phyloP scores from a whole-genome alignment of 2,113 vertebrate genomes.

The Chaetodon trifascialis region DNA sequence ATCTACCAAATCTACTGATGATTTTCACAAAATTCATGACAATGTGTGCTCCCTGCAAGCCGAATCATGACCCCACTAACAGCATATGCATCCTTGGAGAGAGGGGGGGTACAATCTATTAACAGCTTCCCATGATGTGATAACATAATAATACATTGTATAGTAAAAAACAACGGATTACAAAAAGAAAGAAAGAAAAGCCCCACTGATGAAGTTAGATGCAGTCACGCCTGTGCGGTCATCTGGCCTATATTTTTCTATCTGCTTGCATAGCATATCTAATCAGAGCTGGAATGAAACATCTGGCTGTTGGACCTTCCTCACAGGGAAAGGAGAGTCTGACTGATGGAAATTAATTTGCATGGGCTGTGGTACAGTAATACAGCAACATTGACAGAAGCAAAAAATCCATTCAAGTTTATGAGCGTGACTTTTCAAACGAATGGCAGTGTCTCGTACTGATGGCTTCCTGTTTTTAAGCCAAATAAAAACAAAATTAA shows the following conservation, averaged over 20 bases:
- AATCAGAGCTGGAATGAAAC: not conserved
- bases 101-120: not conserved
- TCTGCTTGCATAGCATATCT: not conserved
- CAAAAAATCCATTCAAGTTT: too few species aligned
- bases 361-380: not conserved
- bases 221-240: not conserved
- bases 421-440: not conserved
- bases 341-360: not conserved
- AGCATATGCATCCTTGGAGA: too few species aligned
- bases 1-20: not conserved
- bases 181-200: not conserved
- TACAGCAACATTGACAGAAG: not conserved
- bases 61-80: too few species aligned
- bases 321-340: not conserved
- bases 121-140: not conserved
- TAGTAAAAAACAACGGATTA: too few species aligned
- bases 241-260: not conserved
- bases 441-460: constrained; percentile 38
- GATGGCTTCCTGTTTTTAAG: not conserved
- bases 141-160: not conserved
- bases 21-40: not conserved
- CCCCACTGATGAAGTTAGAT: not conserved
- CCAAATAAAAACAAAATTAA: not conserved
- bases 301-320: too few species aligned
- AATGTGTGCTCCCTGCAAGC: not conserved